Percentiles rank a stretch among this genome's conserved stretches.
phyloP scores from a whole-genome alignment of 2,888 invertebrate species.

The Drosophila engyochracea region DNA sequence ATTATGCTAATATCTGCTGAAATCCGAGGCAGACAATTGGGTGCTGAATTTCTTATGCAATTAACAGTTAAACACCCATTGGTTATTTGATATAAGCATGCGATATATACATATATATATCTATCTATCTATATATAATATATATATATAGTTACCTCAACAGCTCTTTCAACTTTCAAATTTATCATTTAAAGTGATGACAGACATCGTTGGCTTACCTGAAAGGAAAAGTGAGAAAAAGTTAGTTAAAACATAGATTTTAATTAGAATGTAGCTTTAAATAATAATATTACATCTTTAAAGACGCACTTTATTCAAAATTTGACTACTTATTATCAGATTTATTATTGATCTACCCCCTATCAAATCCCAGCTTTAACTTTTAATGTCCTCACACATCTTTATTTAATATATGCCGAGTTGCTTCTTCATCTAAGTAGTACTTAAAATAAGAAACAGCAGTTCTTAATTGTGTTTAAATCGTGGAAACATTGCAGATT shows the following conservation, averaged over 20 bases:
- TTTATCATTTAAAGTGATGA: not conserved
- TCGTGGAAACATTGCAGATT: not conserved
- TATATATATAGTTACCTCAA: conserved; percentile 23
- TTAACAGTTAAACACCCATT: conserved; percentile 41
- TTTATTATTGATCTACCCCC: not conserved
- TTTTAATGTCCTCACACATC: too few relatives aligned
- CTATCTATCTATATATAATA: too few relatives aligned
- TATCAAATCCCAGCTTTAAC: too few relatives aligned
- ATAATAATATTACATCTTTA: not conserved
- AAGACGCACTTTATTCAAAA: not conserved
- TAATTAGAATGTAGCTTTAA: not conserved
- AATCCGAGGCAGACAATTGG: conserved; percentile 29
- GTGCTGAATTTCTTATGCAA: conserved; percentile 37
- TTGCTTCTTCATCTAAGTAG: not conserved
- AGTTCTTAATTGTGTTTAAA: too few relatives aligned
- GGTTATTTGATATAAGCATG: not conserved
- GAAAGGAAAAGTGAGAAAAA: conserved; percentile 13
- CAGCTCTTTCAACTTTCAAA: too few relatives aligned
- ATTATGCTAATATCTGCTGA: conserved; percentile 70
- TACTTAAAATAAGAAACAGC: not conserved
- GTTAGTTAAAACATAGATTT: not conserved
- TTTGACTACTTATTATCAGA: not conserved
- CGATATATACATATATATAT: not conserved
- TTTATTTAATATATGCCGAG: too few relatives aligned
- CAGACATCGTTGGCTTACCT: conserved; percentile 34